These are phyloP conservation scores for Metaphire vulgaris DNA, from an alignment of 1,140 invertebrate species.

Conservation along the genomic window DNA sequence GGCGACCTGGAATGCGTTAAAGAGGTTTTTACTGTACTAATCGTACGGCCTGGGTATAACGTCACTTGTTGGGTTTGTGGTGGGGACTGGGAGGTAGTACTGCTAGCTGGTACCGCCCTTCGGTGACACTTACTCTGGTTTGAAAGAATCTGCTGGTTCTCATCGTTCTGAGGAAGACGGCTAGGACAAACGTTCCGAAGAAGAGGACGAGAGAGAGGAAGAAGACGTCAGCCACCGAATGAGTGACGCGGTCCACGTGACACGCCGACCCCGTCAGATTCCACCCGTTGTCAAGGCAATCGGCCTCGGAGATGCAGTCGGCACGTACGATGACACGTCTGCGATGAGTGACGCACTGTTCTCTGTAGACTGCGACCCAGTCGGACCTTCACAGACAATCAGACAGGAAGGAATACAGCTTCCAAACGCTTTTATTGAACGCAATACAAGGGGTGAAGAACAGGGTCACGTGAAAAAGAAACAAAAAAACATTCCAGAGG, in stretches of 20 bases:
- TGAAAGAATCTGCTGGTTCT: constrained; percentile 24
- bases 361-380: neutral
- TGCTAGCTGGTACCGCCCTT: no score
- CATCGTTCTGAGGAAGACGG: constrained; percentile 36
- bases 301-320: constrained; percentile 37
- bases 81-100: no score
- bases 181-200: constrained; percentile 45
- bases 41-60: no score
- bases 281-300: constrained; percentile 26
- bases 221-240: constrained; percentile 41
- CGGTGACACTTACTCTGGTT: constrained; percentile 22
- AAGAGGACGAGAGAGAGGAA: constrained; percentile 50
- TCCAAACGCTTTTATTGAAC: no score
- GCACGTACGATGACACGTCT: constrained; percentile 28
- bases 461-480: no score
- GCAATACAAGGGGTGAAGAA: no score
- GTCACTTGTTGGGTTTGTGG: no score
- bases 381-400: no score
- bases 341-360: neutral
- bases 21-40: no score
- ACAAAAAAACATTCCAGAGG: no score
- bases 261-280: constrained; percentile 31
- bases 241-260: constrained; percentile 15
- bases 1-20: no score
- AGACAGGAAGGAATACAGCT: no score